Conservation (phyloP, 2,113 vertebrate genomes). For the Propithecus coquereli region DNA sequence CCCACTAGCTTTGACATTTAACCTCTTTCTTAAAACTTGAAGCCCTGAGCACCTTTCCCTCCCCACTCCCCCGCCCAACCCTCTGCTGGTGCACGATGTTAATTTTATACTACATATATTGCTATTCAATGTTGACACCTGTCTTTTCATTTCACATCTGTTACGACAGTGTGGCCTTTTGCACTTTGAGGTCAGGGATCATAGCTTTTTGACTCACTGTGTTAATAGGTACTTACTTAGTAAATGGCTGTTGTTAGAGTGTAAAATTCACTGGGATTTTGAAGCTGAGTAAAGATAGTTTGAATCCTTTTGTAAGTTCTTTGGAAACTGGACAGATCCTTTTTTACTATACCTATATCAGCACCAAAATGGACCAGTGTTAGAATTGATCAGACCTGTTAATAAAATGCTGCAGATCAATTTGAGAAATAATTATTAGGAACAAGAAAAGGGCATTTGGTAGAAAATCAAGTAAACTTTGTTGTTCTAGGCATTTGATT, state of each 20-base stretch:
- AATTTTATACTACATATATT: not conserved
- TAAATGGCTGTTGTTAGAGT: not conserved
- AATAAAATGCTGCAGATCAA: not conserved
- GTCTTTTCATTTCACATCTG: not conserved
- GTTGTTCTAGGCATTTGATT: not conserved
- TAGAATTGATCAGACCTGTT: not conserved
- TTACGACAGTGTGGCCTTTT: not conserved
- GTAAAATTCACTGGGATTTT: not conserved
- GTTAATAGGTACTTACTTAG: not conserved
- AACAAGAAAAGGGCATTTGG: not conserved
- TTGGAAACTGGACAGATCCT: not conserved
- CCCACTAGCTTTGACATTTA: not conserved
- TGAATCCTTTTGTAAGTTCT: constrained; percentile 1
- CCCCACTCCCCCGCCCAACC: not conserved
- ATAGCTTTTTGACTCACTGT: not conserved
- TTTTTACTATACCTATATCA: not conserved
- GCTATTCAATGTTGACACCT: not conserved
- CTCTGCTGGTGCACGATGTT: not conserved
- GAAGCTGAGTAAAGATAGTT: not conserved
- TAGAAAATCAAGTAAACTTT: not conserved
- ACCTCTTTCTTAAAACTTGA: not conserved
- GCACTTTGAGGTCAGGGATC: not conserved
- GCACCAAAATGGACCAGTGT: not conserved
- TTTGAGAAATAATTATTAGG: not conserved
- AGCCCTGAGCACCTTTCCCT: not conserved